These are phyloP conservation scores for Dastarcus helophoroides DNA, from an alignment of 2,888 invertebrate genomes.

Conservation along the genomic window DNA sequence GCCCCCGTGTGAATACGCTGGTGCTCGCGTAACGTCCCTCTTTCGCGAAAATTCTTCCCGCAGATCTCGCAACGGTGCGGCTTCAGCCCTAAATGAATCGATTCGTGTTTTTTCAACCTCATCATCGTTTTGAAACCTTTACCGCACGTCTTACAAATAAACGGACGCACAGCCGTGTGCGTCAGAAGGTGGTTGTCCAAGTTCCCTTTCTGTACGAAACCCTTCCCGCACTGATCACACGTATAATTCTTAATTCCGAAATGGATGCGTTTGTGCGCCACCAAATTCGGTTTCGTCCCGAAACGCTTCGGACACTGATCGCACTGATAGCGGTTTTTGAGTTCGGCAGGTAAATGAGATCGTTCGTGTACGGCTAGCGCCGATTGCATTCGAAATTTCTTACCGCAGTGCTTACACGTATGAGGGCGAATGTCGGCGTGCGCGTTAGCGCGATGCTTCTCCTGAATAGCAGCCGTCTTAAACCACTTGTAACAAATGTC, in stretches of 20 bases:
- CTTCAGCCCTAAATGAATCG: constrained; percentile 47
- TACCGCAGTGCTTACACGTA: constrained; percentile 44
- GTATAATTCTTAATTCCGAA: constrained; percentile 43
- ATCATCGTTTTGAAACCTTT: constrained; percentile 47
- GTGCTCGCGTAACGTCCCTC: constrained; percentile 62
- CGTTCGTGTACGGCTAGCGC: constrained; percentile 43
- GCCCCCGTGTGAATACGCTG: constrained; percentile 66
- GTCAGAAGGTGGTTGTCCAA: constrained; percentile 45
- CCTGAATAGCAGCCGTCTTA: constrained; percentile 33
- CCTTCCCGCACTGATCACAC: constrained; percentile 47
- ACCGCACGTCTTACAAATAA: constrained; percentile 38
- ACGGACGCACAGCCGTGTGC: constrained; percentile 41
- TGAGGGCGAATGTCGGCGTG: constrained; percentile 43
- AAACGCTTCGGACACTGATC: constrained; percentile 48
- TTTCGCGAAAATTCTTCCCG: constrained; percentile 50
- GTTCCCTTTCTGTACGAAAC: constrained; percentile 48
- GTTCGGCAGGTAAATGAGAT: constrained; percentile 44
- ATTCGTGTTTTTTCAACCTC: constrained; percentile 45
- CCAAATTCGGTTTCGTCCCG: constrained; percentile 45
- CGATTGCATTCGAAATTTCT: constrained; percentile 45
- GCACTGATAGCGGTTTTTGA: constrained; percentile 47
- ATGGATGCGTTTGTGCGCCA: constrained; percentile 46
- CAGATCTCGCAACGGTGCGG: constrained; percentile 51
- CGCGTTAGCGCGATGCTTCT: constrained; percentile 38
- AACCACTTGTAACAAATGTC: constrained; percentile 47